Percentiles rank a stretch among this genome's conserved stretches.
These are phyloP conservation scores for Drosophila borealis DNA, from an alignment of 2,888 invertebrate genomes.

Conservation along the genomic window DNA sequence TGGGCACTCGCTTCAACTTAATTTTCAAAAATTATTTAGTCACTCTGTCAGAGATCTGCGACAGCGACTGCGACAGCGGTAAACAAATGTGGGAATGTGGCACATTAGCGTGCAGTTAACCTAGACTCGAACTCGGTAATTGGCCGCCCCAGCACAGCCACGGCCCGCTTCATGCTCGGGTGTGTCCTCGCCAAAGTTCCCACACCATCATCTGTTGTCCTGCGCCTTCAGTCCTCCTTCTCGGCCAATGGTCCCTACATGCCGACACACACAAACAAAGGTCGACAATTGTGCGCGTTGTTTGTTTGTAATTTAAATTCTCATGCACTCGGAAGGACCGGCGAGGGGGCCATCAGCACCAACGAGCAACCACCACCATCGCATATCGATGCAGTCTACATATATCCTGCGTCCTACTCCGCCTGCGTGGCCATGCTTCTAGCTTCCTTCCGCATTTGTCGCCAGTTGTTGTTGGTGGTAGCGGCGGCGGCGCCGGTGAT, in stretches of 20 bases:
- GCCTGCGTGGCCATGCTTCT: slow-evolving; percentile 54
- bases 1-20: slow-evolving; percentile 37
- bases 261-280: slow-evolving; percentile 67
- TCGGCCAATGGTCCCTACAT: slow-evolving; percentile 52
- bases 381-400: slow-evolving; percentile 13
- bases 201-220: slow-evolving; percentile 69
- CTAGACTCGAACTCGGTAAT: slow-evolving; percentile 53
- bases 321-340: slow-evolving; percentile 63
- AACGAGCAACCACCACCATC: slow-evolving; percentile 49
- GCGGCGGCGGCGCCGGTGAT: slow-evolving; percentile 42
- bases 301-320: slow-evolving; percentile 78
- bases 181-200: slow-evolving; percentile 69
- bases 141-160: slow-evolving; percentile 39
- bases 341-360: slow-evolving; percentile 51
- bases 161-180: slow-evolving; percentile 70
- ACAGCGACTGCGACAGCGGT: slow-evolving; percentile 1
- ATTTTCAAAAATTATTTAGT: slow-evolving; percentile 48
- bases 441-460: slow-evolving; percentile 67
- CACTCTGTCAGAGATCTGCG: slow-evolving; percentile 30
- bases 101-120: slow-evolving; percentile 62
- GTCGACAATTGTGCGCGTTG: slow-evolving; percentile 58
- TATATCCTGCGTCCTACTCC: slow-evolving; percentile 73
- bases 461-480: slow-evolving; percentile 47
- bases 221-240: slow-evolving; percentile 29
- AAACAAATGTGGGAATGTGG: slow-evolving; percentile 63